Percentiles rank a stretch among this genome's conserved stretches.
Conservation (phyloP, 2,113 vertebrate species). For the Microtus montanus region DNA sequence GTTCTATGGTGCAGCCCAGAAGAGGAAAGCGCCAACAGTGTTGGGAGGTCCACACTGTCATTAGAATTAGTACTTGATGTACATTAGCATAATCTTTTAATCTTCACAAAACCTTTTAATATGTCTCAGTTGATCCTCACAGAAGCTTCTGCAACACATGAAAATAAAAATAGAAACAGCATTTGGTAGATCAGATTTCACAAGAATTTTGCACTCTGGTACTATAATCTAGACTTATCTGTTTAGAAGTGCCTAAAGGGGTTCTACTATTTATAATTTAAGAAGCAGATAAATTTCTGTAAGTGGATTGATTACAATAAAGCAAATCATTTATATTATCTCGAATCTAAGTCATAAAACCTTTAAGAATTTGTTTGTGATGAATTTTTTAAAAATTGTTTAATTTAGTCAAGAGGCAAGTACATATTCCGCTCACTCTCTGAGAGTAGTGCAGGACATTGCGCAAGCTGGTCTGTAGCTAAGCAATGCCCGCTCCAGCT, state of each 20-base stretch:
- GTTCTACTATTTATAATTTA: slow-evolving; percentile 41
- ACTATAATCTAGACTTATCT: slow-evolving; percentile 35
- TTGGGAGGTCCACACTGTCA: not conserved
- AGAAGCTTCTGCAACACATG: not conserved
- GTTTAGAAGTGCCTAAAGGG: slow-evolving; percentile 9
- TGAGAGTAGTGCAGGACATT: not conserved
- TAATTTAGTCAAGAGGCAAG: not conserved
- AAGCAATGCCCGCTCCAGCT: too few relatives aligned
- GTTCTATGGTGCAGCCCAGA: not conserved
- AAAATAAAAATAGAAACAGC: slow-evolving; percentile 51
- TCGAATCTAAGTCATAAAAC: slow-evolving; percentile 4
- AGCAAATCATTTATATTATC: slow-evolving; percentile 30
- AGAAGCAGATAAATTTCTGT: not conserved
- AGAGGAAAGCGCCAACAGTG: not conserved
- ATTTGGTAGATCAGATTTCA: slow-evolving; percentile 29
- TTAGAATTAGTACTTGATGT: slow-evolving; percentile 46
- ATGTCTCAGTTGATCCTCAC: slow-evolving; percentile 43
- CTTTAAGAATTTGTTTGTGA: slow-evolving; percentile 30
- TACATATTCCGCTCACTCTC: not conserved
- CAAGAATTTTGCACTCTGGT: slow-evolving; percentile 23
- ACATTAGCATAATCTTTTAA: slow-evolving; percentile 24
- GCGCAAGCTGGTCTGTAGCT: not conserved
- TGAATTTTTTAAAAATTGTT: slow-evolving; percentile 10
- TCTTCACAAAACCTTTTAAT: slow-evolving; percentile 58
- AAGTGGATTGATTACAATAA: slow-evolving; percentile 37